These are phyloP conservation scores for Exaiptasia diaphana DNA, from an alignment of 64 coral and sea anemone genomes.

Conservation along the genomic window DNA sequence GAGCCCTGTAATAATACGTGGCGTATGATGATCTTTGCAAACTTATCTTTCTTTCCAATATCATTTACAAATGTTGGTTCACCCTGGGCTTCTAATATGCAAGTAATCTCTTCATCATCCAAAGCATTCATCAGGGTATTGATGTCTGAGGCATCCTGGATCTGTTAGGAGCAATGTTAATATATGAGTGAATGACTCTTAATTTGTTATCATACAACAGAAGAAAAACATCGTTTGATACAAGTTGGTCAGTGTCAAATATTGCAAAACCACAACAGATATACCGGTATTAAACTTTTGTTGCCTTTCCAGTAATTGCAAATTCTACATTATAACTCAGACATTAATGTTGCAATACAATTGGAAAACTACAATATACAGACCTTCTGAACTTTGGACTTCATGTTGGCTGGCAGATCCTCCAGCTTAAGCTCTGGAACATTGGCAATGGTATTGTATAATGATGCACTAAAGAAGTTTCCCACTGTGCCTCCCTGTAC, in stretches of 20 bases:
- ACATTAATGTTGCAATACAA: neutral
- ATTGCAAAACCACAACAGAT: neutral
- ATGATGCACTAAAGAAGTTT: slow-evolving; percentile 3
- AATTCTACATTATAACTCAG: neutral
- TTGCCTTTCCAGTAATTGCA: neutral
- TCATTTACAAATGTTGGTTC: neutral
- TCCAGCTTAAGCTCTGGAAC: neutral
- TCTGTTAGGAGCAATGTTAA: too few relatives aligned
- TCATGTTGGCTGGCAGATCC: too few relatives aligned
- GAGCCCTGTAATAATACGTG: slow-evolving; percentile 33
- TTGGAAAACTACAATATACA: neutral
- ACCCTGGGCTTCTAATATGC: slow-evolving; percentile 46
- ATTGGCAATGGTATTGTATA: neutral
- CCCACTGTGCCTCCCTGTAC: neutral
- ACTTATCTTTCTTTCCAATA: neutral
- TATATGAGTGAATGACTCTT: too few relatives aligned
- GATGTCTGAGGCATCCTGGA: neutral
- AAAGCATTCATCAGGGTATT: neutral
- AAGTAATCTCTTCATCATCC: neutral
- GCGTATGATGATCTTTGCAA: neutral
- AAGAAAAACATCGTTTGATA: neutral
- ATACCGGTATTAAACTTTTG: neutral
- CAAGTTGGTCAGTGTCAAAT: neutral
- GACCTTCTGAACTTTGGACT: neutral
- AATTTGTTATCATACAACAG: too few relatives aligned